phyloP scores from a whole-genome alignment of 2,113 vertebrate genomes.

The Choloepus hoffmanni region DNA sequence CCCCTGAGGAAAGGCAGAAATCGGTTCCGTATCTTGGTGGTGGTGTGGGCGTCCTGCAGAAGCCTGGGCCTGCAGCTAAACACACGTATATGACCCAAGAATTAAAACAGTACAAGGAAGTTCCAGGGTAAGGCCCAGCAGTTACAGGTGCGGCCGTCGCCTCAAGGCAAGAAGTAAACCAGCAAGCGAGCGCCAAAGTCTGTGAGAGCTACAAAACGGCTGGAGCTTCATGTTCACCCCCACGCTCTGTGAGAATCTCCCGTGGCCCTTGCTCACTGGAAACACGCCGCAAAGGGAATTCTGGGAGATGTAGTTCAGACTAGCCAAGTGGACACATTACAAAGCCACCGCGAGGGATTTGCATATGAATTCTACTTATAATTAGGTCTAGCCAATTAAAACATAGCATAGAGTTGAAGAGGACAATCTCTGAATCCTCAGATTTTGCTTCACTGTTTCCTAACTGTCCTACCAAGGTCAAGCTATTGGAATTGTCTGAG shows the following conservation, averaged over 20 bases:
- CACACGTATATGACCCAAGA: neutral
- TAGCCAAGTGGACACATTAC: neutral
- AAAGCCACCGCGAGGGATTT: neutral
- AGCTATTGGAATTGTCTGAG: neutral
- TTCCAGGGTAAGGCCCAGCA: neutral
- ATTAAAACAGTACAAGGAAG: neutral
- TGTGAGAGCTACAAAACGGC: neutral
- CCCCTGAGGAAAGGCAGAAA: neutral
- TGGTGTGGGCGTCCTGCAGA: neutral
- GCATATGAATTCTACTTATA: neutral
- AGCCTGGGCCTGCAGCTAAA: neutral
- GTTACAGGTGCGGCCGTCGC: fast-evolving
- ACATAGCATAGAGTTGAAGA: neutral
- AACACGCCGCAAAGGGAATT: neutral
- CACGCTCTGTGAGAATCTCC: neutral
- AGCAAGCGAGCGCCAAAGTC: fast-evolving
- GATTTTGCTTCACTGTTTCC: neutral
- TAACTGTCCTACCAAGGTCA: neutral
- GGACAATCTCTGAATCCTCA: neutral
- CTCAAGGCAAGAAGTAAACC: neutral
- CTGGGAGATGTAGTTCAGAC: no score
- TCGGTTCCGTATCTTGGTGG: fast-evolving
- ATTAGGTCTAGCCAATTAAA: neutral
- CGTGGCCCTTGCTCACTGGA: neutral
- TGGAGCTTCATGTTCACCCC: neutral